Conservation (phyloP, 1,140 invertebrate genomes). For the Bombus pascuorum region DNA sequence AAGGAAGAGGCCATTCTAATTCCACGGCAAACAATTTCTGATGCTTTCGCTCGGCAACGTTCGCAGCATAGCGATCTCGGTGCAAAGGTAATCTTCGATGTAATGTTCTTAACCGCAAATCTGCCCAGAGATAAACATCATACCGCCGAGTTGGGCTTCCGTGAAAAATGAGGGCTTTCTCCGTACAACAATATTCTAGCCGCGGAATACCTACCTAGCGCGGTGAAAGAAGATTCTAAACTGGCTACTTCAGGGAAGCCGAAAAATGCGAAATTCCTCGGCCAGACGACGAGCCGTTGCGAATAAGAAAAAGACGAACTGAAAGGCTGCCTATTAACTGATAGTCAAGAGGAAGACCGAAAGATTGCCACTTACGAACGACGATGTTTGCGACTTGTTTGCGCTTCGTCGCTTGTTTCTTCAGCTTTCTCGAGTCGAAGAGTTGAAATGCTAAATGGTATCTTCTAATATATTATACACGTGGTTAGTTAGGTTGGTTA, state of each 20-base stretch:
- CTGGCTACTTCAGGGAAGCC: slow-evolving; percentile 23
- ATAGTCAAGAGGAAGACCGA: background rate
- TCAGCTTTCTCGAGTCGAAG: background rate
- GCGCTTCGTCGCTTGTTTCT: background rate
- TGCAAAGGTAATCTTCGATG: slow-evolving; percentile 28
- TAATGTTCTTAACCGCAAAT: slow-evolving; percentile 47
- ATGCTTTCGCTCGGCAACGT: background rate
- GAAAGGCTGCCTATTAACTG: slow-evolving; percentile 26
- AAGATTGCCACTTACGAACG: slow-evolving; percentile 24
- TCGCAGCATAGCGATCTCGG: background rate
- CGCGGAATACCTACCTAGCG: slow-evolving; percentile 35
- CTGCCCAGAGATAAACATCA: slow-evolving; percentile 38
- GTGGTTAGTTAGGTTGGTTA: no score
- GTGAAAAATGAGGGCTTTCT: slow-evolving; percentile 36
- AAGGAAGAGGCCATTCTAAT: background rate
- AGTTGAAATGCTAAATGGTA: background rate
- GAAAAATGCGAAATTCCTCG: slow-evolving; percentile 52
- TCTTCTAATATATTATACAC: no score
- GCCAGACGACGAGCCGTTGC: background rate
- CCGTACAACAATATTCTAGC: slow-evolving; percentile 14
- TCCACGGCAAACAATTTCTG: slow-evolving; percentile 1
- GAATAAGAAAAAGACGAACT: background rate
- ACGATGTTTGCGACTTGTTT: background rate
- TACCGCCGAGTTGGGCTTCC: slow-evolving; percentile 19
- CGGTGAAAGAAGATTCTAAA: slow-evolving; percentile 28